These are phyloP conservation scores for Sesamia nonagrioides DNA, from an alignment of 1,140 invertebrate species.

Conservation along the genomic window DNA sequence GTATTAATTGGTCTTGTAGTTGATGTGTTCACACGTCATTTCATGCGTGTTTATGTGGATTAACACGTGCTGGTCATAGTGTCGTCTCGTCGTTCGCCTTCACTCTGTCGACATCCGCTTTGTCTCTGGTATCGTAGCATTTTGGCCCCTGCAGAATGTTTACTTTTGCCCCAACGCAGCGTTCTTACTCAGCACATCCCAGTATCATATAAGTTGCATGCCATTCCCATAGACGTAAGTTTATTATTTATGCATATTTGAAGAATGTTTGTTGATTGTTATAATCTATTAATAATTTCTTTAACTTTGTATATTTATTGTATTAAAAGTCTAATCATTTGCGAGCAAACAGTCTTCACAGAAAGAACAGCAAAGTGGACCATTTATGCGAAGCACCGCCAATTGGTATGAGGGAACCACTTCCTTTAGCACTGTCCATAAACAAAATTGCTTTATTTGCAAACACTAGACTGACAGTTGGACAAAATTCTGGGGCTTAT, in stretches of 20 bases:
- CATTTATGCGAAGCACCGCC: slow-evolving; percentile 40
- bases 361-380: slow-evolving; percentile 65
- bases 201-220: slow-evolving; percentile 67
- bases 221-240: slow-evolving; percentile 56
- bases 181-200: slow-evolving; percentile 73
- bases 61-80: slow-evolving; percentile 71
- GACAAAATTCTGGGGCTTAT: slow-evolving; percentile 25
- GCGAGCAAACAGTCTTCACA: slow-evolving; percentile 63
- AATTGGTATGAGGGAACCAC: slow-evolving; percentile 51
- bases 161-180: slow-evolving; percentile 72
- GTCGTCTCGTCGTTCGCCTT: slow-evolving; percentile 67
- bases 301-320: slow-evolving; percentile 49
- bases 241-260: slow-evolving; percentile 57
- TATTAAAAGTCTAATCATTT: slow-evolving; percentile 48
- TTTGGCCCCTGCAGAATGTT: slow-evolving; percentile 81
- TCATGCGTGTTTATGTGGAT: slow-evolving; percentile 82
- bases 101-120: slow-evolving; percentile 79
- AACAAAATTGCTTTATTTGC: slow-evolving; percentile 2
- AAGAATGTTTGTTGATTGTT: slow-evolving; percentile 57
- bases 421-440: slow-evolving; percentile 35
- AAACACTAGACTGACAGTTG: slow-evolving; percentile 23
- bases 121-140: slow-evolving; percentile 80
- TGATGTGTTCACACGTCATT: slow-evolving; percentile 75
- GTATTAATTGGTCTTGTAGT: slow-evolving; percentile 82
- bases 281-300: slow-evolving; percentile 47